Evolutionary conservation across 2,888 invertebrate genomes (phyloP).

Genomic region (Cataglyphis livida): DNA sequence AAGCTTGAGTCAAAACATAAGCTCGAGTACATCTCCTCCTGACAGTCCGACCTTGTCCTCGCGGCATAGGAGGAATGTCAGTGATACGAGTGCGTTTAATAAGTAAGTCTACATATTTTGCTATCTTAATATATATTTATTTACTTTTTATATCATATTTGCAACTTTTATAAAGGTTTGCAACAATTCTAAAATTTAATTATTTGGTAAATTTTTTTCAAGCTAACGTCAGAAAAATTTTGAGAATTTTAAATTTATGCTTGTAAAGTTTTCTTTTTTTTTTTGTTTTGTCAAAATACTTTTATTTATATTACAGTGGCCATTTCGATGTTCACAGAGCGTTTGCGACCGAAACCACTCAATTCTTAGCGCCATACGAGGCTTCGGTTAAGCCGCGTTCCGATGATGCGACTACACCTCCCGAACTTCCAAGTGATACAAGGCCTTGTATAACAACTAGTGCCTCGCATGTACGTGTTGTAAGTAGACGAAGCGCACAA

Average conservation of each 20-base stretch:
- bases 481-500: constrained; percentile 82
- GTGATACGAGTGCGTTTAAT: constrained; percentile 94
- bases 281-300: constrained; percentile 19
- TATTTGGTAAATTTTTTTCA: not conserved
- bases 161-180: not conserved
- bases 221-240: not conserved
- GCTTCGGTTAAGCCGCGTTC: constrained; percentile 87
- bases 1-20: constrained; percentile 84
- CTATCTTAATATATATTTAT: not conserved
- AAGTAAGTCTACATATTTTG: constrained; percentile 87
- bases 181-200: not conserved
- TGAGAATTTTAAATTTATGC: not conserved
- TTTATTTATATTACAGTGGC: constrained; percentile 48
- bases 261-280: not conserved
- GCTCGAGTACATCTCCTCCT: constrained; percentile 83
- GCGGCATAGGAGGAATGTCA: constrained; percentile 93
- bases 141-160: not conserved
- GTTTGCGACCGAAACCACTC: constrained; percentile 91
- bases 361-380: constrained; percentile 91
- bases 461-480: constrained; percentile 86
- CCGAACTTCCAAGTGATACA: constrained; percentile 80
- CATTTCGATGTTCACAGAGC: constrained; percentile 86
- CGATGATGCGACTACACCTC: constrained; percentile 84
- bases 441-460: constrained; percentile 83
- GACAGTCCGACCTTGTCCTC: constrained; percentile 83